A percentile compares a stretch with the other conserved stretches of the same genome.
phyloP scores from a whole-genome alignment of 2,888 invertebrate species.

The Drosophila pseudotalamancana region DNA sequence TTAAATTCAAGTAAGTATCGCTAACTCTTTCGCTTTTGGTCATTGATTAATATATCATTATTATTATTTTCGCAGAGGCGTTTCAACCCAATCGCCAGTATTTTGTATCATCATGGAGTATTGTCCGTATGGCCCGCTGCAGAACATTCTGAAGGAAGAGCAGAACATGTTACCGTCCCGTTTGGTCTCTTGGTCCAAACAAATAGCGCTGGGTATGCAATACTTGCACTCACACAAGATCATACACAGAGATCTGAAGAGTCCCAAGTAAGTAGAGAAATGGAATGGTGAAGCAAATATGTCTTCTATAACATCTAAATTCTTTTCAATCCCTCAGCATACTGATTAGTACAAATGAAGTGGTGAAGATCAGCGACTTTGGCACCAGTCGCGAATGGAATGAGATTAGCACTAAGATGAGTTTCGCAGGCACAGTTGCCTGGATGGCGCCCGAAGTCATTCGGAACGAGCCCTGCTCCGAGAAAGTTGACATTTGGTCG shows the following conservation, averaged over 20 bases:
- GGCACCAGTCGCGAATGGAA: constrained; percentile 98
- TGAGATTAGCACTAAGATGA: constrained; percentile 97
- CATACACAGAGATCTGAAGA: constrained; percentile 99
- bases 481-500: constrained; percentile 99
- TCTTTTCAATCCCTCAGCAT: constrained; percentile 86
- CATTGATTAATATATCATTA: not conserved
- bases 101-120: constrained; percentile 99
- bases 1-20: constrained; percentile 86
- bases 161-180: constrained; percentile 93
- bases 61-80: constrained; percentile 89
- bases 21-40: no score
- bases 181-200: constrained; percentile 96
- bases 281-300: not conserved
- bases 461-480: constrained; percentile 97
- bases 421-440: constrained; percentile 98
- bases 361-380: constrained; percentile 98
- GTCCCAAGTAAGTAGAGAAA: constrained; percentile 94
- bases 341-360: constrained; percentile 91
- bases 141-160: constrained; percentile 94
- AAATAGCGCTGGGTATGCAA: constrained; percentile 98
- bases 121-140: constrained; percentile 97
- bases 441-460: constrained; percentile 99
- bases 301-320: not conserved
- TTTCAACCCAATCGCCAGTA: constrained; percentile 95
- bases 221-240: constrained; percentile 98